Conservation (phyloP, 2,113 vertebrate genomes). For the Hippolais icterina region DNA sequence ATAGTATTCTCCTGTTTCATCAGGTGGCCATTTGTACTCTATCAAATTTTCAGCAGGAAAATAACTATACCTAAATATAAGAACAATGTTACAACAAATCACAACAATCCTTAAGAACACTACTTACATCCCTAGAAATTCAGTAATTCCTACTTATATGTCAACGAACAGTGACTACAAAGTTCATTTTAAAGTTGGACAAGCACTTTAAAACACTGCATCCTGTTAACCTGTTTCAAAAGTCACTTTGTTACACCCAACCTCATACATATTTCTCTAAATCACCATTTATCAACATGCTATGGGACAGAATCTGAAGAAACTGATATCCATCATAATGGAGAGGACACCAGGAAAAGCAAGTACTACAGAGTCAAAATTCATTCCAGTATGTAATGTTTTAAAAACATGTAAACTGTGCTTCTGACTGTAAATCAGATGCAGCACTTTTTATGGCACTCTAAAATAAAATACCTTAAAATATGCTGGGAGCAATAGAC, state of each 20-base stretch:
- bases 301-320: background rate
- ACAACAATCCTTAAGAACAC: background rate
- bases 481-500: background rate
- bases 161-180: background rate
- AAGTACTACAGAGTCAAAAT: background rate
- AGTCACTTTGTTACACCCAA: background rate
- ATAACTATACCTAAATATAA: slow-evolving; percentile 84
- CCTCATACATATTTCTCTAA: background rate
- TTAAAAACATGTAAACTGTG: background rate
- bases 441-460: background rate
- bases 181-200: background rate
- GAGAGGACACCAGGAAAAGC: background rate
- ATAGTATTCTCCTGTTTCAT: slow-evolving; percentile 96
- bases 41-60: slow-evolving; percentile 97
- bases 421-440: background rate
- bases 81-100: background rate
- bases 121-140: background rate
- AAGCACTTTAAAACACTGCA: background rate
- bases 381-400: background rate
- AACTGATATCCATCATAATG: background rate
- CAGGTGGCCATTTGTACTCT: slow-evolving; percentile 97
- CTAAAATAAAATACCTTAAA: background rate
- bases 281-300: background rate
- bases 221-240: background rate
- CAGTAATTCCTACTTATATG: background rate